Evolutionary conservation across 2,113 vertebrate genomes (phyloP), one percentile per base, ranked within the genome.

Genomic region (Eira barbara): DNA sequence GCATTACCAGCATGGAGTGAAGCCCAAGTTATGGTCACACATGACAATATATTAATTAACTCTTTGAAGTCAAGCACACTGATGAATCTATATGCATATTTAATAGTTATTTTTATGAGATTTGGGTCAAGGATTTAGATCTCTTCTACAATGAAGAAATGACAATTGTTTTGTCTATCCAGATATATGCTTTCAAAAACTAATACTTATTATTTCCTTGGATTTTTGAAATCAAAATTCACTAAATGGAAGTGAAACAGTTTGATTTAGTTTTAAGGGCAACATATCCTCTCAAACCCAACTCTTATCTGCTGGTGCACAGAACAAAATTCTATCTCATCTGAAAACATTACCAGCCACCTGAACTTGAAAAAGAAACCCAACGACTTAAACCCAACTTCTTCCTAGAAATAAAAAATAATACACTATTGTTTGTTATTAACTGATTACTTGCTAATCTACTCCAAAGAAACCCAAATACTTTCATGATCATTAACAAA

Each of bases 161-260:
- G 29, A 96, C 39, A 93, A 95, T 45, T 81, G 6, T 18, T 61
- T 93, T 39, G 73, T 88, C 25, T 78, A 85, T 73, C 21, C 86
- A 78, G 13, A 87, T 61, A 83, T 31, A 57, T 67, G 25, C 11
- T 92, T 93, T 96, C 11, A 63, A 92, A 93, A 91, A 29, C n/a
- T 47, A 39, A 55, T 47, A 78, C 25, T 57, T 74, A 71, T 27
- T 69, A 73, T 87, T 83, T 52, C 15, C 4, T 69, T 27, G 12
- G 61, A 21, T 89, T 65, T 83, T 87, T 91, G 3, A 18, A 96
- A 57, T 94, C 14, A 78, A 90, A 95, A 94, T 47, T 95, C 27
- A 61, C 39, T 74, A 86, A 89, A 55, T 82, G 20, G 31, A 36
- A 63, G 34, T 36, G 34, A 57, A 93, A 67, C 3, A 55, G 31